These are phyloP conservation scores for Danaus melanippus DNA, from an alignment of 1,140 invertebrate species.

Conservation along the genomic window DNA sequence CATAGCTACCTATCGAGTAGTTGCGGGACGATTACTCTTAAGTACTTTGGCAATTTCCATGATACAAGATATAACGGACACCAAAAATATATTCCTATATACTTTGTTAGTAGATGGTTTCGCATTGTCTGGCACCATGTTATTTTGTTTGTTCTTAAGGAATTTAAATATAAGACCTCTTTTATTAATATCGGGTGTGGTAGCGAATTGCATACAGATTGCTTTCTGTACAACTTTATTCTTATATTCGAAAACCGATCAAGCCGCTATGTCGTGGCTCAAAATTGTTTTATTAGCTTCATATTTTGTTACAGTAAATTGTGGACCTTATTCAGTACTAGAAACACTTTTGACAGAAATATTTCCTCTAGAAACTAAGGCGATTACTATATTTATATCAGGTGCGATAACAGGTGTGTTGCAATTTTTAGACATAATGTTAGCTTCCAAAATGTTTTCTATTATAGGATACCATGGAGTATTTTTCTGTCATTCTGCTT, in stretches of 20 bases:
- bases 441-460: slow-evolving; percentile 14
- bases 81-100: slow-evolving; percentile 13
- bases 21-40: slow-evolving; percentile 16
- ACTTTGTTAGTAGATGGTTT: slow-evolving; percentile 20
- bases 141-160: slow-evolving; percentile 13
- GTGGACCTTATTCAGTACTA: slow-evolving; percentile 19
- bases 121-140: slow-evolving; percentile 12
- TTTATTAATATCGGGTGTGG: slow-evolving; percentile 17
- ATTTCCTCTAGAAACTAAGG: slow-evolving; percentile 20
- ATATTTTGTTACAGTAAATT: slow-evolving; percentile 15
- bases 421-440: slow-evolving; percentile 21
- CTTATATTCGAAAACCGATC: slow-evolving; percentile 4
- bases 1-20: slow-evolving; percentile 15
- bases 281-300: slow-evolving; percentile 17
- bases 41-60: slow-evolving; percentile 22
- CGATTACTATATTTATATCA: slow-evolving; percentile 9
- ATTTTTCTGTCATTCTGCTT: slow-evolving; percentile 16
- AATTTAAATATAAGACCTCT: slow-evolving; percentile 20
- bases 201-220: slow-evolving; percentile 12
- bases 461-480: slow-evolving; percentile 23
- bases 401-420: slow-evolving; percentile 14
- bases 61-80: slow-evolving; percentile 22
- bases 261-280: slow-evolving; percentile 10
- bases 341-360: slow-evolving; percentile 20
- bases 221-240: slow-evolving; percentile 14